Evolutionary conservation across 2,888 invertebrate genomes (phyloP).

Genomic region (Catocala nupta): DNA sequence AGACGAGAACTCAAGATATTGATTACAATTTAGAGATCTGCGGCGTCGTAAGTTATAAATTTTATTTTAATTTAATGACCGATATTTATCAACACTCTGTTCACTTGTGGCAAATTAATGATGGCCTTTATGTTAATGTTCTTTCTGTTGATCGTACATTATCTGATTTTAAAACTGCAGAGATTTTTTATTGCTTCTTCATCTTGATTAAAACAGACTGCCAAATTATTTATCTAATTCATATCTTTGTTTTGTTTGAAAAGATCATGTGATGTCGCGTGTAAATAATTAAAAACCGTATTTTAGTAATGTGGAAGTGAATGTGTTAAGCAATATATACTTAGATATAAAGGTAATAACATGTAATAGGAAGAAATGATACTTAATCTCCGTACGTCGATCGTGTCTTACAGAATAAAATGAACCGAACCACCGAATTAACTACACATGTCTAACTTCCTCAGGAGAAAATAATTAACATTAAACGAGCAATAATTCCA

Average conservation of each 20-base stretch:
- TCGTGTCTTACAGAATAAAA: slow-evolving; percentile 35
- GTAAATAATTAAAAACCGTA: slow-evolving; percentile 9
- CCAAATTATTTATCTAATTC: slow-evolving; percentile 38
- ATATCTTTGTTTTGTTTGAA: slow-evolving; percentile 39
- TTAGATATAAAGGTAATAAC: background rate
- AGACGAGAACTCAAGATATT: slow-evolving; percentile 58
- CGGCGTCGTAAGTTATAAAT: slow-evolving; percentile 63
- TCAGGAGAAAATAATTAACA: slow-evolving; percentile 58
- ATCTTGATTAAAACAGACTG: slow-evolving; percentile 33
- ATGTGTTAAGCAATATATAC: slow-evolving; percentile 1
- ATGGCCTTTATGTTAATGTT: slow-evolving; percentile 47
- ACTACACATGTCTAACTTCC: slow-evolving; percentile 48
- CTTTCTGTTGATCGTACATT: slow-evolving; percentile 39
- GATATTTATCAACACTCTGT: slow-evolving; percentile 65
- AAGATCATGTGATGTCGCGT: slow-evolving; percentile 12
- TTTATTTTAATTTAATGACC: slow-evolving; percentile 65
- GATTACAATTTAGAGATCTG: slow-evolving; percentile 70
- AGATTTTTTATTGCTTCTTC: slow-evolving; percentile 32
- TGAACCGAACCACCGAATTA: slow-evolving; percentile 37
- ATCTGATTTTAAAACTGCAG: slow-evolving; percentile 40
- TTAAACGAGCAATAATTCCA: slow-evolving; percentile 60
- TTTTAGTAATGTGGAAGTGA: slow-evolving; percentile 1
- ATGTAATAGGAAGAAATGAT: background rate
- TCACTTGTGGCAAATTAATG: slow-evolving; percentile 62
- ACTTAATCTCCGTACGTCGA: slow-evolving; percentile 17